phyloP scores from a whole-genome alignment of 2,797 vertebrate genomes.

The Argentina silus region DNA sequence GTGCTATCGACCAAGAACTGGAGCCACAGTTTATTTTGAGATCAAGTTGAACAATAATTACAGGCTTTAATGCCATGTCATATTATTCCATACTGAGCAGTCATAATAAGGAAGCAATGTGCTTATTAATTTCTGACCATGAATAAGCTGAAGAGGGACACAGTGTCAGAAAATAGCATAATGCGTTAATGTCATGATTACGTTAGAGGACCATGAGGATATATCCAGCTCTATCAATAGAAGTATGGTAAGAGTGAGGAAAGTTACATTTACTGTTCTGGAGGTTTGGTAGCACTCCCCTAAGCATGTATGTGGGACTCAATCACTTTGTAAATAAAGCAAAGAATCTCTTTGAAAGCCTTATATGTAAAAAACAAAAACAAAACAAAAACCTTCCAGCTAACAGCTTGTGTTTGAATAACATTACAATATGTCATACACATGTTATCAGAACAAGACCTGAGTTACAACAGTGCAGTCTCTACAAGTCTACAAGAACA shows the following conservation, averaged over 20 bases:
- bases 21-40: slow-evolving; percentile 44
- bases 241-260: background rate
- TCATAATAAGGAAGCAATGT: slow-evolving; percentile 50
- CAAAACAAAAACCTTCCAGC: background rate
- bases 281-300: background rate
- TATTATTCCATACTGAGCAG: slow-evolving; percentile 32
- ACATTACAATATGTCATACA: background rate
- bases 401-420: background rate
- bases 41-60: slow-evolving; percentile 51
- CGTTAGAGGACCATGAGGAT: background rate
- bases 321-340: slow-evolving; percentile 1
- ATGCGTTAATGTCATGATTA: background rate
- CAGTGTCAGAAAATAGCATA: too few relatives aligned
- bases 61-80: slow-evolving; percentile 26
- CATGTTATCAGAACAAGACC: background rate
- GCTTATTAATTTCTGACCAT: background rate
- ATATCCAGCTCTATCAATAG: background rate
- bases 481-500: background rate
- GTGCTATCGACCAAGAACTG: slow-evolving; percentile 18
- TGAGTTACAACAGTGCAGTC: background rate
- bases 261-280: background rate
- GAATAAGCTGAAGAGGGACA: too few relatives aligned
- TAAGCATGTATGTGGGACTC: background rate
- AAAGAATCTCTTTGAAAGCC: background rate
- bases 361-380: background rate